Evolutionary conservation across 2,888 invertebrate species (phyloP), one percentile per base, ranked within the genome.

Genomic region (Uropetala carovei): DNA sequence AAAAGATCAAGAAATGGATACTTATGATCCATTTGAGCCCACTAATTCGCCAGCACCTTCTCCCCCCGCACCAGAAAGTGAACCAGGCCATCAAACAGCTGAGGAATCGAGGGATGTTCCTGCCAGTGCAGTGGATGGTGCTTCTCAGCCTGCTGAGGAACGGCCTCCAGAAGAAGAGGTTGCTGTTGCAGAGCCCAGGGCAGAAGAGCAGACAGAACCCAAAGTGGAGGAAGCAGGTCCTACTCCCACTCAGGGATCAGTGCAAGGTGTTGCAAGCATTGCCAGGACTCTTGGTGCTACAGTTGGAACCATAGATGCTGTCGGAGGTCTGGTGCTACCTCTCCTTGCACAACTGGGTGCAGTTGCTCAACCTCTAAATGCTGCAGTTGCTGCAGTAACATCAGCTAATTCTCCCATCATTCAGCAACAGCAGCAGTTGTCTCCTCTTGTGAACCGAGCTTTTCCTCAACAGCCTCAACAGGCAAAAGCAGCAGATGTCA

Each of bases 11-110:
- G 89, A 89, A 64, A 89, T 89, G 89, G 98, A 98, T 95, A 98
- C 97, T 5, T 98, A 98, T 95, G 98, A 98, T 96, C 98, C 98
- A 0, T 98, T 98, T 95, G 98, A 98, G 95, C 98, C 98, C 0
- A 98, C 98, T 13, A 98, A 98, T 94, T 98, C 98, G 0, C 93
- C 93, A 22, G 92, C 93, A 43, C 93, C 94, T 0, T 93, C n/a
- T 92, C 93, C 86, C 92, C 93, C 58, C 11, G 89, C 89, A 14
- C 89, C 89, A 18, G 86, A 86, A 59, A 57, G 84, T n/a, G 92
- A 84, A 18, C 64, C 27, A 56, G n/a, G 94, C 93, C 81, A 93
- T 93, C 75, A 94, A 93, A 92, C 93, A 94, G 60, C 93, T 93
- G 43, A 93, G 93, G 60, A 85, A 27, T 86, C 75, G 11, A 75